phyloP scores from a whole-genome alignment of 2,888 invertebrate genomes.

The Oligia fasciuncula region DNA sequence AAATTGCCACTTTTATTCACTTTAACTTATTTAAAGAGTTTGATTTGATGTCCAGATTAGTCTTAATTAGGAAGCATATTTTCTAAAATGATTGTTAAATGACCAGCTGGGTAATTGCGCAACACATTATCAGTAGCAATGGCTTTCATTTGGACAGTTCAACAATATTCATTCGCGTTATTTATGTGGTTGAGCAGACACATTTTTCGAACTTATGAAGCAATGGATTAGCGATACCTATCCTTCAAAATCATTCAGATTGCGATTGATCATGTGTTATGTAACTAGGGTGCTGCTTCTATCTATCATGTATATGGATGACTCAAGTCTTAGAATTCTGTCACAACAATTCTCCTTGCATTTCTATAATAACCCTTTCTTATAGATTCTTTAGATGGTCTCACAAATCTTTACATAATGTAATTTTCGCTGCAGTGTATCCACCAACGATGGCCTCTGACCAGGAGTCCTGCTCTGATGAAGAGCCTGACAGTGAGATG shows the following conservation, averaged over 20 bases:
- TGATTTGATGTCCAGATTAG: neutral
- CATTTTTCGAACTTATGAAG: too few relatives aligned
- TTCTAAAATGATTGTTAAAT: neutral
- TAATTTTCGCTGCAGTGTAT: constrained; percentile 67
- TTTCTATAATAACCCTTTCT: neutral
- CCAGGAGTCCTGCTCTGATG: constrained; percentile 87
- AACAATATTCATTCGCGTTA: too few relatives aligned
- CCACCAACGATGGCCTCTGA: constrained; percentile 83
- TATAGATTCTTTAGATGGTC: too few relatives aligned
- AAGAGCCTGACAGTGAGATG: constrained; percentile 89
- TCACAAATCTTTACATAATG: neutral
- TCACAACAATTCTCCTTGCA: neutral
- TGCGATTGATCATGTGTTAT: too few relatives aligned
- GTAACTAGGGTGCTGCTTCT: neutral
- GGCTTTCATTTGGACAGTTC: too few relatives aligned
- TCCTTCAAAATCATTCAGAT: too few relatives aligned
- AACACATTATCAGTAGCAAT: too few relatives aligned
- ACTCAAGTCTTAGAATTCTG: neutral
- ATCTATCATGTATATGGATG: neutral
- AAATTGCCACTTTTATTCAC: neutral
- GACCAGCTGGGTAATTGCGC: too few relatives aligned
- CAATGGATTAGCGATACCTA: too few relatives aligned
- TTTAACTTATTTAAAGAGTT: neutral
- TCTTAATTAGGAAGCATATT: neutral
- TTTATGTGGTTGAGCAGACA: too few relatives aligned